These are phyloP conservation scores for Toxotes lorentzi DNA, from an alignment of 2,797 vertebrate genomes.

Conservation along the genomic window DNA sequence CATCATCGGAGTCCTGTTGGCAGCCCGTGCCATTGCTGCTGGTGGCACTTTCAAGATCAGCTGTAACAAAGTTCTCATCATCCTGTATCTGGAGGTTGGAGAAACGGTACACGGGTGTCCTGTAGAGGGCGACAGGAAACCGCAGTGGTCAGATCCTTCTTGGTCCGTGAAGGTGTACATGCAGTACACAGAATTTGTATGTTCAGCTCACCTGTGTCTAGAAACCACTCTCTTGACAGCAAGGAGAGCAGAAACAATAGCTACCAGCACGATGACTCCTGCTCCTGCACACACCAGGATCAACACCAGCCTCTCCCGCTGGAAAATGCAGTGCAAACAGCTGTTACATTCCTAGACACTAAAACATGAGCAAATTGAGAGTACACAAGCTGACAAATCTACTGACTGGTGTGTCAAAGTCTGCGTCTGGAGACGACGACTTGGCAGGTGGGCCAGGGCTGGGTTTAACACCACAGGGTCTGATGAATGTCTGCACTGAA, in stretches of 20 bases:
- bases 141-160: not conserved
- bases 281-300: slow-evolving; percentile 80
- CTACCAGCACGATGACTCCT: slow-evolving; percentile 72
- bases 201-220: slow-evolving; percentile 73
- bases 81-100: slow-evolving; percentile 83
- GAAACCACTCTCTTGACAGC: slow-evolving; percentile 75
- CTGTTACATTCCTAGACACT: not conserved
- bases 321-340: slow-evolving; percentile 40
- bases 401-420: slow-evolving; percentile 80
- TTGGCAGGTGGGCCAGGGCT: slow-evolving; percentile 49
- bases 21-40: slow-evolving; percentile 75
- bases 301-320: slow-evolving; percentile 81
- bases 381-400: not conserved
- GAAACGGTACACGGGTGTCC: slow-evolving; percentile 82
- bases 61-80: slow-evolving; percentile 58
- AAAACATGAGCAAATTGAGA: not conserved
- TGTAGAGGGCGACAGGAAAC: slow-evolving; percentile 55
- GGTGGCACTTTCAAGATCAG: slow-evolving; percentile 63
- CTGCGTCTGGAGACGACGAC: slow-evolving; percentile 43
- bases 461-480: slow-evolving; percentile 76
- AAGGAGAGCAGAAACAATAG: slow-evolving; percentile 62
- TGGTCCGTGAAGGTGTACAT: accelerated
- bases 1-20: slow-evolving; percentile 83
- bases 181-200: not conserved
- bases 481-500: slow-evolving; percentile 61